Evolutionary conservation across 2,113 vertebrate genomes (phyloP).

Genomic region (Tursiops truncatus): DNA sequence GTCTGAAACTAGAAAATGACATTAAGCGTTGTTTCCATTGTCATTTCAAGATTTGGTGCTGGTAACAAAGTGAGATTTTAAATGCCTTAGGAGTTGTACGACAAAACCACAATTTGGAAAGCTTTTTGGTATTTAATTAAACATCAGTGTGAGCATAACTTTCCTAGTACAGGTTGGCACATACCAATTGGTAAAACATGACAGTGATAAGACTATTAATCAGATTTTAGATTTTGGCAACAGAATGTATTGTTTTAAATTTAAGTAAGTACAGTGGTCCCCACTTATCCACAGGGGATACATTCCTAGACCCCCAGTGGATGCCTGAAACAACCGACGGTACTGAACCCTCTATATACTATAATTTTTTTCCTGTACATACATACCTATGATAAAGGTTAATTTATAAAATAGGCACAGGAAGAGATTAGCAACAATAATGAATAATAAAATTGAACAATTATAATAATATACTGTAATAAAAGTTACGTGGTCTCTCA

Average conservation of each 20-base stretch:
- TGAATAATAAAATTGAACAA: no score
- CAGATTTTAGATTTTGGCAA: neutral
- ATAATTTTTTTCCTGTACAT: no score
- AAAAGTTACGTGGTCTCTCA: no score
- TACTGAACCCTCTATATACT: no score
- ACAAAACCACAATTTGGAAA: neutral
- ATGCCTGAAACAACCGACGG: no score
- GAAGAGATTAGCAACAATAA: no score
- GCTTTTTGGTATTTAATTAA: neutral
- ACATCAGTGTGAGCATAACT: neutral
- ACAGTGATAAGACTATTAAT: neutral
- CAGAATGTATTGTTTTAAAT: neutral
- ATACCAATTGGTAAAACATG: neutral
- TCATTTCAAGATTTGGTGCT: slow-evolving; percentile 15
- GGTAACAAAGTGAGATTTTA: neutral
- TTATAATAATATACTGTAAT: no score
- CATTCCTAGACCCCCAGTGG: no score
- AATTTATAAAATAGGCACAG: no score
- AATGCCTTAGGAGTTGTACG: neutral
- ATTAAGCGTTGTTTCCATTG: neutral
- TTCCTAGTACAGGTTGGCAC: neutral
- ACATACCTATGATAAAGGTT: no score
- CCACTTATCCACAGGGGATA: no score
- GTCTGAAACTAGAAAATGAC: slow-evolving; percentile 21
- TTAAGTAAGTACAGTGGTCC: neutral